Evolutionary conservation across 2,797 vertebrate species (phyloP).

Genomic region (Ptychobarbus kaznakovi): DNA sequence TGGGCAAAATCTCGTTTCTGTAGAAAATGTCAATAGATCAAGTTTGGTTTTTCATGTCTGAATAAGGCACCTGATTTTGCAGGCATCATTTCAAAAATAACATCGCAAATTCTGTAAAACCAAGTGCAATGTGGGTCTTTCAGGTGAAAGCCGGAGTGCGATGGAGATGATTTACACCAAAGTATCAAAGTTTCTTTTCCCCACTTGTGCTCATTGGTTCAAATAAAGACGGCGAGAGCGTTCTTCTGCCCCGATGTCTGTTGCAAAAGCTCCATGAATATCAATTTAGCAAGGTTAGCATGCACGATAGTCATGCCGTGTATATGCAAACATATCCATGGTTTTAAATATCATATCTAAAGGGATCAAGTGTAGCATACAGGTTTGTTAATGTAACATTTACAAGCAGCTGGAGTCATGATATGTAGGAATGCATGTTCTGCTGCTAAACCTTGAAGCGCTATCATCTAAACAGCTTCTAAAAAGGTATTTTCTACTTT

Average conservation of each 20-base stretch:
- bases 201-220: constrained; percentile 78
- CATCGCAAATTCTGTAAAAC: constrained; percentile 68
- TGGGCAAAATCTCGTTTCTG: constrained; percentile 74
- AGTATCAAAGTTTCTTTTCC: constrained; percentile 60
- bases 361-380: constrained; percentile 30
- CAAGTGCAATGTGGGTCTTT: constrained; percentile 72
- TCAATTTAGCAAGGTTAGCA: constrained; percentile 59
- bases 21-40: constrained; percentile 63
- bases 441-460: constrained; percentile 34
- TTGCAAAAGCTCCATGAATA: constrained; percentile 22
- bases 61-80: constrained; percentile 86
- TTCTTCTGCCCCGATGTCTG: constrained; percentile 20
- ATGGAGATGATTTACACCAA: constrained; percentile 52
- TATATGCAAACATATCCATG: constrained; percentile 53
- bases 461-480: neutral
- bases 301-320: constrained; percentile 66
- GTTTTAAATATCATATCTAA: constrained; percentile 30
- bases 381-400: constrained; percentile 48
- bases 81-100: constrained; percentile 80
- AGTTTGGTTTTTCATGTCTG: constrained; percentile 75
- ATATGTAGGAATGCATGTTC: constrained; percentile 65
- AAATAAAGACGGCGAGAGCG: constrained; percentile 44
- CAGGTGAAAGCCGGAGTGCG: constrained; percentile 39
- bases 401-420: constrained; percentile 60
- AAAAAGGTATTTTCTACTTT: constrained; percentile 18